Base-by-base conservation (phyloP, 2,888 invertebrate species). In the Zygogramma bicolorata region DNA sequence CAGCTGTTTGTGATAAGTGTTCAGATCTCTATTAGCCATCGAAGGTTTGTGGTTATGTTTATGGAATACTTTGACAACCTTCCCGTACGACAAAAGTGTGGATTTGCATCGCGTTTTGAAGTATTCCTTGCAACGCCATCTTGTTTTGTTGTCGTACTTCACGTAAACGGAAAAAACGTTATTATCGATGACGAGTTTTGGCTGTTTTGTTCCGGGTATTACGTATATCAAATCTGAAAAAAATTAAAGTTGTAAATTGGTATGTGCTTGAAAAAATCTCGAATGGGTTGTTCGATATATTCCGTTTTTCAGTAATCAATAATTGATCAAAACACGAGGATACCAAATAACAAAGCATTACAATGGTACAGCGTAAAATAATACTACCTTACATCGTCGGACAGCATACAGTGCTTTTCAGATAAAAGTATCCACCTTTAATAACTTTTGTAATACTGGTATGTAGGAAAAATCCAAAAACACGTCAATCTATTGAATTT, bases 61-160 rank as follows among this genome's bases (percentile, higher is more conserved):
- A 22, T 74, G 75, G 29, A 75, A 73, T 2, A 79, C 53, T 66
- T 67, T 75, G 15, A 80, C 76, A 1, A 66, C 75, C 58, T 75
- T 76, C 49, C 77, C 78, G 65, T 58, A 73, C 0, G 78, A 74
- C 22, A 73, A 63, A 15, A 77, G 59, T n/a, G 71, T 75, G 0
- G 76, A 76, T 63, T 74, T 77, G 70, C 78, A 80, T 20, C 74
- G 70, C 13, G 65, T 71, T 53, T 70, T 79, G 65, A 76, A 29
- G 7, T 63, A 77, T 53, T 82, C 80, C 6, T 71, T 71, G 58
- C 84, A 84, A 49, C 81, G 75, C 83, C 84, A 84, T 70, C 80
- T 77, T 0, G 81, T 82, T 61, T 77, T 73, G 15, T 63, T 71
- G 53, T 75, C 38, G 15, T 63, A 46, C 20, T 63, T 42, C 10